These are phyloP conservation scores for Callaeas wilsoni DNA, from an alignment of 2,113 vertebrate genomes.

Conservation along the genomic window DNA sequence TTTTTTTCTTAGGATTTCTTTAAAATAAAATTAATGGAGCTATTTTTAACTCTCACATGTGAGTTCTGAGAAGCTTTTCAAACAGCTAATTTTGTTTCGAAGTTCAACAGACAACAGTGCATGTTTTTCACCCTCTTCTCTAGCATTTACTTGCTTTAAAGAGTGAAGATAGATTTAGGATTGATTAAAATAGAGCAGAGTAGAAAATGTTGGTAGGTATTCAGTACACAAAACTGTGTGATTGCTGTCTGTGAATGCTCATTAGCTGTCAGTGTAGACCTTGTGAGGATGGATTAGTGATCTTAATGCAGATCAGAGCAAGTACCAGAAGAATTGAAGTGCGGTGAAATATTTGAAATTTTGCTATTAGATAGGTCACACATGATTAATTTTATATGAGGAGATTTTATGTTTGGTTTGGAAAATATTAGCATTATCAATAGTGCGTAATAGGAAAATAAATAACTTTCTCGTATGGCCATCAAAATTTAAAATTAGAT, in stretches of 20 bases:
- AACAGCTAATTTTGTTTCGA: not conserved
- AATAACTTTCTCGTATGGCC: not conserved
- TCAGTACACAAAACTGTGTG: not conserved
- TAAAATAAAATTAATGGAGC: not conserved
- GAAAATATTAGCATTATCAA: not conserved
- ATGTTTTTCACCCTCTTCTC: not conserved
- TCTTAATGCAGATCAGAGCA: not conserved
- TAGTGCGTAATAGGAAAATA: not conserved
- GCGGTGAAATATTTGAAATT: not conserved
- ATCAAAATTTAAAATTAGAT: not conserved
- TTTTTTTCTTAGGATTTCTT: not conserved
- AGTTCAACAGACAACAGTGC: not conserved
- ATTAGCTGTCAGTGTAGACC: not conserved
- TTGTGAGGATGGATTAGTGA: not conserved
- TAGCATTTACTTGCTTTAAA: not conserved
- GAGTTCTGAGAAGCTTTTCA: not conserved
- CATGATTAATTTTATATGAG: not conserved
- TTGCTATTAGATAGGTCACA: not conserved
- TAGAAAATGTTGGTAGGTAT: not conserved
- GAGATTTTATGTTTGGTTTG: not conserved
- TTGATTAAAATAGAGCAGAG: not conserved
- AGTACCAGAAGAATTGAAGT: not conserved
- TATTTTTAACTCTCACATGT: not conserved
- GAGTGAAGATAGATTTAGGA: not conserved
- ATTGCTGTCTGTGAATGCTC: not conserved